Percentiles rank a stretch among this genome's conserved stretches.
Evolutionary conservation across 2,888 invertebrate species (phyloP).

Genomic region (Hydrotaea diabolus): DNA sequence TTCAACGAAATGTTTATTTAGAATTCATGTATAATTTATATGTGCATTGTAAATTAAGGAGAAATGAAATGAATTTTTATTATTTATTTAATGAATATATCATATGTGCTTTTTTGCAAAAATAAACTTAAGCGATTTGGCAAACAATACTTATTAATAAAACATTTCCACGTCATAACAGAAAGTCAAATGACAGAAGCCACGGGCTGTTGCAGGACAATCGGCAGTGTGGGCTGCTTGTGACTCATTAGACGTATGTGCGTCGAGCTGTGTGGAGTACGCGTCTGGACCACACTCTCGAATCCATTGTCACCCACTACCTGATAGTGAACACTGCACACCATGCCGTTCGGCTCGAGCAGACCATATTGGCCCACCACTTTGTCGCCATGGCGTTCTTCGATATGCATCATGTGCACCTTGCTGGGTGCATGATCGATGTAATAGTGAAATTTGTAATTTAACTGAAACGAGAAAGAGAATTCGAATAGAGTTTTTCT

Average conservation of each 20-base stretch:
- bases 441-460: conserved; percentile 76
- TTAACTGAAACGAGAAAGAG: conserved; percentile 68
- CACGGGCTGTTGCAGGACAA: conserved; percentile 74
- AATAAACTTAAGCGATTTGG: background rate
- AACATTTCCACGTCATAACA: too few species aligned
- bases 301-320: conserved; percentile 75
- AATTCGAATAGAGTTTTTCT: too few species aligned
- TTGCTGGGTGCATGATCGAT: conserved; percentile 75
- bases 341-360: conserved; percentile 76
- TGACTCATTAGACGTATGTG: conserved; percentile 72
- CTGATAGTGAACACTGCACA: conserved; percentile 77
- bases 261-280: conserved; percentile 75
- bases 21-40: background rate
- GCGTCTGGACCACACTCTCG: conserved; percentile 75
- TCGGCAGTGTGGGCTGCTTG: conserved; percentile 72
- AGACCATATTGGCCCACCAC: conserved; percentile 76
- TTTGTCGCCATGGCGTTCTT: conserved; percentile 74
- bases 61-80: conserved; percentile 9
- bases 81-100: background rate
- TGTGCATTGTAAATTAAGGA: background rate
- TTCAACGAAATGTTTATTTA: background rate
- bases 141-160: conserved; percentile 1
- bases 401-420: conserved; percentile 77
- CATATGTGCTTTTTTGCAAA: background rate
- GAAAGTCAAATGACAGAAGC: conserved; percentile 72